Base-by-base conservation (phyloP, 2,888 invertebrate genomes). In the Drosophila nr. perissopoda region DNA sequence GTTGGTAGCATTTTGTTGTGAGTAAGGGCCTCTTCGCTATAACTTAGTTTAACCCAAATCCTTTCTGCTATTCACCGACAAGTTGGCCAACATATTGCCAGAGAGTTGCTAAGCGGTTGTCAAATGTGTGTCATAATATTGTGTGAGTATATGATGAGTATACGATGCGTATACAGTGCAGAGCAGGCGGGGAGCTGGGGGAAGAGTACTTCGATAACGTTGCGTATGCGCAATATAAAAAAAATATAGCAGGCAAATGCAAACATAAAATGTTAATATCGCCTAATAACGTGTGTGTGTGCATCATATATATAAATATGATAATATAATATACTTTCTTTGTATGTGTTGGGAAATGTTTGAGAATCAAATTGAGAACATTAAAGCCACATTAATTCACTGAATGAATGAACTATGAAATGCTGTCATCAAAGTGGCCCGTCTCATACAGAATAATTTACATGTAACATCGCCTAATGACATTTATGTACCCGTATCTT, bases 211-310 rank as follows among this genome's bases (percentile, higher is more conserved):
- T 11, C 13, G 36, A 27, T 34, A 25, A 70, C 63, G 66, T 56
- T 74, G 74, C 81, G 81, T 78, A 80, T 81, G 57, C 68, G 66
- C 61, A 74, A 70, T 65, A 53, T 40, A 29, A 42, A 16, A 16
- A n/a, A 21, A 67, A 40, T 21, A 59, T 59, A 49, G 70, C 42
- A 58, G 42, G 54, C 56, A 58, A 71, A 73, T 58, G 70, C 67
- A 69, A 69, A 60, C 83, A 74, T 79, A 72, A 79, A 81, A 71
- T 59, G 73, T 73, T 82, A 81, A 80, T 80, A 84, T 64, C 73
- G 71, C 70, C 72, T 60, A 79, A 82, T 74, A 75, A 48, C 61
- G 25, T 18, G 25, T 48, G 25, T 48, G 40, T 13, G 21, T 16
- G 46, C 16, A 5, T 33, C 46, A 11, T n/a, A 54, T 40, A 51